Evolutionary conservation across 2,113 vertebrate species (phyloP).

Genomic region (Xiphophorus couchianus): DNA sequence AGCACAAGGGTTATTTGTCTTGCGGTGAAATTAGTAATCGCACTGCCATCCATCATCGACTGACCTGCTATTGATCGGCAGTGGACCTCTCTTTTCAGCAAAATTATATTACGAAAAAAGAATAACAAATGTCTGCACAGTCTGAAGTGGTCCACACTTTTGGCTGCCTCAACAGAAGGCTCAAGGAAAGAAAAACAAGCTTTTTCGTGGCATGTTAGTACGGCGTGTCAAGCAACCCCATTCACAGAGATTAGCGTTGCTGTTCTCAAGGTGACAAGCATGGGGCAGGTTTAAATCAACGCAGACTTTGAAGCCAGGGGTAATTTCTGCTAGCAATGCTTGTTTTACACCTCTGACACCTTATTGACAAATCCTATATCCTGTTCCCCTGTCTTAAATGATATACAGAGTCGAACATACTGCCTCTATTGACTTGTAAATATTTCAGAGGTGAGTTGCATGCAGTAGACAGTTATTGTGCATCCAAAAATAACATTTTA

Average conservation of each 20-base stretch:
- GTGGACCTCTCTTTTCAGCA: constrained; percentile 78
- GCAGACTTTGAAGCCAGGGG: constrained; percentile 20
- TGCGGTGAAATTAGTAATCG: constrained; percentile 81
- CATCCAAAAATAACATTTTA: constrained; percentile 63
- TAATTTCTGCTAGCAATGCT: constrained; percentile 37
- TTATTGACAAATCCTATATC: constrained; percentile 58
- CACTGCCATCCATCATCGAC: constrained; percentile 79
- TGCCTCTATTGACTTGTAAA: constrained; percentile 51
- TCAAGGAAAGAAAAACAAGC: constrained; percentile 21
- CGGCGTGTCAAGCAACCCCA: constrained; percentile 39
- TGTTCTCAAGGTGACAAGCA: constrained; percentile 61
- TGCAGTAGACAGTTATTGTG: constrained; percentile 16
- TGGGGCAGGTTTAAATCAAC: constrained; percentile 46
- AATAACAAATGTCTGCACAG: constrained; percentile 65
- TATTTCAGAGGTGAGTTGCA: constrained; percentile 39
- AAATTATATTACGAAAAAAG: constrained; percentile 78
- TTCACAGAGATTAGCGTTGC: constrained; percentile 49
- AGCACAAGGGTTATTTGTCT: constrained; percentile 77
- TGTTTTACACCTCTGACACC: constrained; percentile 52
- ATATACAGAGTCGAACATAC: constrained; percentile 49
- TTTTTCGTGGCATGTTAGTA: constrained; percentile 16
- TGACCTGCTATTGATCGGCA: constrained; percentile 78
- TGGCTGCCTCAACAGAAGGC: constrained; percentile 53
- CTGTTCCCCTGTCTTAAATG: constrained; percentile 56
- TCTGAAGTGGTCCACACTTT: constrained; percentile 31